Base-by-base conservation (phyloP, 2,888 invertebrate species). In the Margaritifera margaritifera region DNA sequence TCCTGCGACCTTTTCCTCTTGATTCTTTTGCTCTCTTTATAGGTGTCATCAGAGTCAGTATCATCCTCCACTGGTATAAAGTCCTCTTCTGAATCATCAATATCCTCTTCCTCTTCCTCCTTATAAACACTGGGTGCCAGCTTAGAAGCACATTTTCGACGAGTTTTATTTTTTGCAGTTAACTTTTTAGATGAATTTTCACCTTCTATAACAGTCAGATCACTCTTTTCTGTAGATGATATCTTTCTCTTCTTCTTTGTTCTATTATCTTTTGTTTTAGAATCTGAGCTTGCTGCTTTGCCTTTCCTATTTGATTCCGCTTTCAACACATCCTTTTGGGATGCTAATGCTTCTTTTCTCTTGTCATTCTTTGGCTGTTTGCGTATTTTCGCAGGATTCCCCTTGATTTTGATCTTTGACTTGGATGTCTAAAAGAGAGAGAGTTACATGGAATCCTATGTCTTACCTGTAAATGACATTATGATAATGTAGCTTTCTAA, bases 321-420 rank as follows among this genome's bases (percentile, higher is more conserved):
- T 66, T 89, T 89, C 25, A 55, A 42, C 56, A 52, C 63, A 15
- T 42, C 62, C 55, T 71, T 66, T 69, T 72, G 60, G 68, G 66
- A 59, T 59, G 55, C 31, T 19, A 54, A 62, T 74, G 54, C 55
- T 25, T 62, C 25, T 50, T 63, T 55, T 42, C 58, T 51, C 59
- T 74, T 63, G 42, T 69, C 51, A 6, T 60, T 61, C 56, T 56
- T 75, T 76, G 42, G 64, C 24, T 4, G 31, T 54, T 61, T 64
- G 24, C 24, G 52, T 59, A 31, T 95, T 94, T 87, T 93, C 93
- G 72, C 62, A 22, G 69, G 69, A 54, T 65, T 70, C n/a, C 62
- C 70, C 57, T 70, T 70, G 15, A 64, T 50, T 20, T 57, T 64
- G 6, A 15, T 64, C 56, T 57, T 61, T 18, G 27, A 15, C 19